These are phyloP conservation scores for Microctonus hyperodae DNA, from an alignment of 2,888 invertebrate genomes.

Conservation along the genomic window DNA sequence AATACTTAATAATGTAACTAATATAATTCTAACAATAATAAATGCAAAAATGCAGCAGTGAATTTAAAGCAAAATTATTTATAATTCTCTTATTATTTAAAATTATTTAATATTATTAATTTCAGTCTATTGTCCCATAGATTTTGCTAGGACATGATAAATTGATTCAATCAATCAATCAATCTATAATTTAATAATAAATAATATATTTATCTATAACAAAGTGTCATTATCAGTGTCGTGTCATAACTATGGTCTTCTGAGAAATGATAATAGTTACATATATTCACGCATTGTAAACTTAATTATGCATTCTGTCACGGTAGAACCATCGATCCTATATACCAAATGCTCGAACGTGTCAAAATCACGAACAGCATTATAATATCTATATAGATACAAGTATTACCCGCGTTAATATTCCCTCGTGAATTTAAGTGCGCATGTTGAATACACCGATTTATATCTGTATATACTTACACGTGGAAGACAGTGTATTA, in stretches of 20 bases:
- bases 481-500: background rate
- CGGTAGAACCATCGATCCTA: slow-evolving; percentile 23
- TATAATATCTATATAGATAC: slow-evolving; percentile 13
- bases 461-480: background rate
- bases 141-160: too few species aligned
- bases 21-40: too few species aligned
- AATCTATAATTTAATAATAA: too few species aligned
- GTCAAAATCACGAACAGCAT: slow-evolving; percentile 11
- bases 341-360: slow-evolving; percentile 25
- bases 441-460: background rate
- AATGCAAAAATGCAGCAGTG: too few species aligned
- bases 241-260: slow-evolving; percentile 26
- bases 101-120: too few species aligned
- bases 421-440: slow-evolving; percentile 15
- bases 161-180: too few species aligned
- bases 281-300: slow-evolving; percentile 3
- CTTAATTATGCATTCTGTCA: slow-evolving; percentile 25
- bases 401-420: slow-evolving; percentile 12
- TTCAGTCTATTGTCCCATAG: too few species aligned
- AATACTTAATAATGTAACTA: too few species aligned
- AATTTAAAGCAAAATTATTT: too few species aligned
- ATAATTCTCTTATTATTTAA: too few species aligned
- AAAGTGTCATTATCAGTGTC: background rate
- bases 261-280: slow-evolving; percentile 26
- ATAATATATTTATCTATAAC: too few species aligned